phyloP scores from a whole-genome alignment of 2,113 vertebrate genomes.

The Daboia siamensis region DNA sequence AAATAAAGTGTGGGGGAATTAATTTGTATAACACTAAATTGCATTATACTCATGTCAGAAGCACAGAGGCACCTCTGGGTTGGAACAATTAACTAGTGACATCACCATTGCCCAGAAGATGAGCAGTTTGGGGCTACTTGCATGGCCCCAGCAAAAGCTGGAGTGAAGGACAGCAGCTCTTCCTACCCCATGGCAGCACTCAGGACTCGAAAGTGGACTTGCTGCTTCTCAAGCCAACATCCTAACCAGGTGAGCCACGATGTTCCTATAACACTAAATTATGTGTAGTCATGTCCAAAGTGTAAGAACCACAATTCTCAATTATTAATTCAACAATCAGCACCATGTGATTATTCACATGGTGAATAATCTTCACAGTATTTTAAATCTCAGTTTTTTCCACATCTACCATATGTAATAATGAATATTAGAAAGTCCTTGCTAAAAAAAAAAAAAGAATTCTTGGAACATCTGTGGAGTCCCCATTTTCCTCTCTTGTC shows the following conservation, averaged over 20 bases:
- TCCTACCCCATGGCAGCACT: not conserved
- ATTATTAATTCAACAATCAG: not conserved
- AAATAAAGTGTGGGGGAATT: not conserved
- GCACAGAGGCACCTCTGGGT: not conserved
- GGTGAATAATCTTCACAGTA: not conserved
- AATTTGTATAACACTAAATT: not conserved
- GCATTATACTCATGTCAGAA: not conserved
- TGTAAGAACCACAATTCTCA: not conserved
- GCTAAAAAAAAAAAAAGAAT: not conserved
- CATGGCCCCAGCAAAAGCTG: not conserved
- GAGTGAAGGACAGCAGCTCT: not conserved
- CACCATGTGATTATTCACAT: not conserved
- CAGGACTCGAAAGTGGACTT: not conserved
- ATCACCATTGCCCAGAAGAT: not conserved
- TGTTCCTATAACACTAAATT: not conserved
- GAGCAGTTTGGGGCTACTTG: not conserved
- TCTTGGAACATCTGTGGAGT: not conserved
- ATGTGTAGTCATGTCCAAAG: not conserved
- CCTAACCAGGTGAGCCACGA: not conserved
- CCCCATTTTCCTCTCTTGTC: not conserved
- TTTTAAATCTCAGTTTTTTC: not conserved
- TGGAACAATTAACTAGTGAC: not conserved
- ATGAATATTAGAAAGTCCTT: not conserved
- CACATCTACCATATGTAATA: not conserved
- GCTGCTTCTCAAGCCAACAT: not conserved